Base-by-base conservation (phyloP, 2,888 invertebrate genomes). In the Ischnus inquisitorius region DNA sequence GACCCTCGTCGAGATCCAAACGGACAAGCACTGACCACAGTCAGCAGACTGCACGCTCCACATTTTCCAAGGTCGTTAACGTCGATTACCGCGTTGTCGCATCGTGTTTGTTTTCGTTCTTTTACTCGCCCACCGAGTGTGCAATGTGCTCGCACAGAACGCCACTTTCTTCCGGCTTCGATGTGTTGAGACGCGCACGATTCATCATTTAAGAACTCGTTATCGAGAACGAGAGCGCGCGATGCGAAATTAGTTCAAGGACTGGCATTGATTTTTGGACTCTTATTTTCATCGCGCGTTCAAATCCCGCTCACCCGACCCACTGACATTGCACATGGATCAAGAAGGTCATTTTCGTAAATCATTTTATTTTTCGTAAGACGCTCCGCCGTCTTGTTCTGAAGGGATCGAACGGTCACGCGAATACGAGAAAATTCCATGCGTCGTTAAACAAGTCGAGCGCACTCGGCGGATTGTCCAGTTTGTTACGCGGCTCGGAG, bases 31-130 rank as follows among this genome's bases (percentile, higher is more conserved):
- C 67, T 67, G 60, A 76, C 76, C 76, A 76, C 79, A 43, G 65
- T 48, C 74, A 64, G 72, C 10, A 57, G 60, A 28, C 71, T 57
- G 46, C 39, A 46, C 62, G 81, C 81, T 81, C 84, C 69, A 84
- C 74, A 84, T 84, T 79, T 79, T 64, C 78, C 84, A 84, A 84
- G 84, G 84, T 81, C 81, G 69, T 39, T 28, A 62, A 48, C 22
- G 12, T 4, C 60, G 78, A 41, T 72, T 57, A 14, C 60, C 78
- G 65, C 78, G 62, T 12, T 69, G 62, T 25, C 46, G 54, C 75
- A 25, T 22, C 39, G 12, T 43, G 74, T 48, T 77, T 79, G 25
- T 54, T 62, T 65, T 46, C 5, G 19, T 62, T 22, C 60, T 5
- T 22, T 64, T 41, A 41, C 16, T 60, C 25, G 22, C n/a, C 28